Evolutionary conservation across 2,888 invertebrate genomes (phyloP), one percentile per base, ranked within the genome.

Genomic region (Microplitis manilae): DNA sequence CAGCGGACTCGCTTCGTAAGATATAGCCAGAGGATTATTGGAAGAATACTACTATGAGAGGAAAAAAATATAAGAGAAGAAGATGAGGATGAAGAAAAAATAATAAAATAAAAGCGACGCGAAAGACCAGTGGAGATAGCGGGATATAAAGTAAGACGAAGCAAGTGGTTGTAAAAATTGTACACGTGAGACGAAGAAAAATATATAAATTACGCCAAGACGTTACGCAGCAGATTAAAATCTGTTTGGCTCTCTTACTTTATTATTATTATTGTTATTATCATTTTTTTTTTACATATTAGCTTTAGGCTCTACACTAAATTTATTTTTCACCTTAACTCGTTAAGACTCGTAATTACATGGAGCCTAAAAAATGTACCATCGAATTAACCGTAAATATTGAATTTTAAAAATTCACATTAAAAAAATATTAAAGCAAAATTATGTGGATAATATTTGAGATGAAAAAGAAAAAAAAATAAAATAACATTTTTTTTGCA

Each of bases 41-140:
- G 41, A 68, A 39, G 41, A 50, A 39, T 9, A 6, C n/a, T 9
- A 68, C 20, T 6, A 30, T 67, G 17, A 15, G 41, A 39, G 15
- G 40, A 68, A 17, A 78, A 76, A 77, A 80, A 80, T 81, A 68
- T 81, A 59, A 71, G 64, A 75, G 78, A 68, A 73, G 50, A 73
- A 73, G 72, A 70, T 77, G 73, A 72, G 62, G 78, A 68, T 68
- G 75, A 79, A 73, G 73, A 50, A 13, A 50, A 50, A 50, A 50
- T 9, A 50, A 50, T 50, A 50, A 9, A 50, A 50, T 50, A 50
- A 50, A 50, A 9, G 13, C 50, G 50, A 50, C 9, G 50, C 13
- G 13, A 50, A 41, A 50, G 50, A 50, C 50, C 50, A 50, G 50
- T 50, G 50, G 50, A 73, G 67, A 73, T 68, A 76, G 39, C 60